Evolutionary conservation across 2,888 invertebrate species (phyloP), one percentile per base, ranked within the genome.

Genomic region (Scaptomyza tumidula): DNA sequence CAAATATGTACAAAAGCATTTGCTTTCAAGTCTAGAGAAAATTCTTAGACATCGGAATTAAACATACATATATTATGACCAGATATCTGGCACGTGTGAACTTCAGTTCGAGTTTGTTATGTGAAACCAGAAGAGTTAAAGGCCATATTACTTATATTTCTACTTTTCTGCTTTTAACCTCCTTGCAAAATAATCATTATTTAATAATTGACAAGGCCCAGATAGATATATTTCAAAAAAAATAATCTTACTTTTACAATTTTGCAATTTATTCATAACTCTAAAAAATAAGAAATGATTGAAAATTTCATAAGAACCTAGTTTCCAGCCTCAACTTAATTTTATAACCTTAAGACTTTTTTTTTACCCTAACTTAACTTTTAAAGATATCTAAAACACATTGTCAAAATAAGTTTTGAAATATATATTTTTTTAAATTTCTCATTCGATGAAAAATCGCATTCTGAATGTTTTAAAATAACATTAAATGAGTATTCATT

Each of bases 81-180:
- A 43, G 41, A 16, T 73, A 77, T 78, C 68, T 73, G 45, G 74
- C 52, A 44, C 74, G 78, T 72, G 78, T 33, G 74, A 74, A 56
- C 14, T 10, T 16, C 1, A 11, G 48, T 43, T 29, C 6, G 29
- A 43, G 27, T 48, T 37, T 13, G 44, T 14, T 46, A 56, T 37
- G 31, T n/a, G 10, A 11, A 48, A 55, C 33, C 6, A 11, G 2
- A 48, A 48, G 31, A 33, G 11, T 52, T 6, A 27, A 52, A 27
- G 4, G 19, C 35, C 27, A 27, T 39, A 27, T 14, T 27, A 39
- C 39, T 39, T 39, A 14, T 39, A 2, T 27, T 14, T 6, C 33
- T 37, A 1, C 10, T n/a, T 19, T 24, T 3, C 19, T 35, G 35
- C 50, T 37, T 14, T 52, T n/a, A 24, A 24, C 1, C 5, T 16